phyloP scores from a whole-genome alignment of 1,140 invertebrate species.

The Cotesia glomerata region DNA sequence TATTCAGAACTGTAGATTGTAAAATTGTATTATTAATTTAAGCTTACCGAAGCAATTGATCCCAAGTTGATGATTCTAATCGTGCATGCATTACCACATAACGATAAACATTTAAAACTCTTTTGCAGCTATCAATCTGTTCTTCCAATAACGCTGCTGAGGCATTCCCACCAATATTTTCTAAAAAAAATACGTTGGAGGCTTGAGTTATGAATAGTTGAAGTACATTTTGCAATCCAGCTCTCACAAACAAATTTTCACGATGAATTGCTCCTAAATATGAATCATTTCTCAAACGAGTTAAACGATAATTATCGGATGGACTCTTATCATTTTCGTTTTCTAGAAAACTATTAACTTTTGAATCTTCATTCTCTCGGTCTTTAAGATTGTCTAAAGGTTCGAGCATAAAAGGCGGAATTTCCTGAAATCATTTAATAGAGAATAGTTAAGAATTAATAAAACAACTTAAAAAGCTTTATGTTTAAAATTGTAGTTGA shows the following conservation, averaged over 20 bases:
- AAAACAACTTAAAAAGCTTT: background rate
- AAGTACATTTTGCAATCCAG: conserved; percentile 86
- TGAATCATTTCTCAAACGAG: conserved; percentile 79
- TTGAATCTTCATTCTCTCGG: conserved; percentile 50
- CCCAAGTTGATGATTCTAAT: conserved; percentile 93
- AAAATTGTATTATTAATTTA: background rate
- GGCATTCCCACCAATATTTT: conserved; percentile 58
- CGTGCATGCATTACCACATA: conserved; percentile 97
- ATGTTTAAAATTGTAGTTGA: no score
- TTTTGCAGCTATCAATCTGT: conserved; percentile 95
- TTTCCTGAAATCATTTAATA: conserved; percentile 64
- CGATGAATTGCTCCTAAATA: conserved; percentile 81
- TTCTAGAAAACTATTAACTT: conserved; percentile 29
- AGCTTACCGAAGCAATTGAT: conserved; percentile 60
- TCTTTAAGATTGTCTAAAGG: conserved; percentile 69
- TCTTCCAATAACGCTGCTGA: conserved; percentile 74
- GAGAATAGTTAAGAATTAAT: conserved; percentile 15
- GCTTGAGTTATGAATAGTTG: conserved; percentile 96
- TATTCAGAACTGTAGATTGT: background rate
- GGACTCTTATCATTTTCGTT: conserved; percentile 55
- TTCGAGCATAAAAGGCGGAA: conserved; percentile 88
- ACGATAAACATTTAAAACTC: conserved; percentile 94
- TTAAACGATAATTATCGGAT: conserved; percentile 65
- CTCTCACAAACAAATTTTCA: conserved; percentile 79
- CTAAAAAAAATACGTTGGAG: conserved; percentile 90